These are phyloP conservation scores for Montipora efflorescens DNA, from an alignment of 64 coral and sea anemone species.

Conservation along the genomic window DNA sequence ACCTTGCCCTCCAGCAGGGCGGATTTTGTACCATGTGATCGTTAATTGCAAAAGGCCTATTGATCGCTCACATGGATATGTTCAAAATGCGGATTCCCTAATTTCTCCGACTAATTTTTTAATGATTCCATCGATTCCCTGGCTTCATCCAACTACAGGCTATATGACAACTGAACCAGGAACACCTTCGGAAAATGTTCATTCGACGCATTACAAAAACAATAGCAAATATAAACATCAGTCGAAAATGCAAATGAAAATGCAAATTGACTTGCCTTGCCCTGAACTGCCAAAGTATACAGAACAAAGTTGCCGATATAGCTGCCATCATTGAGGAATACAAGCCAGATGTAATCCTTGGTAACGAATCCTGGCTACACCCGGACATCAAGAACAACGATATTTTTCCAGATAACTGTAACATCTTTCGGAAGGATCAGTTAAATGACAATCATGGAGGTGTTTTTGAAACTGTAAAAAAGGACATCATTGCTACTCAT, in stretches of 20 bases:
- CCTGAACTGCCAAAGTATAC: slow-evolving; percentile 43
- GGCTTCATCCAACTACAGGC: slow-evolving; percentile 29
- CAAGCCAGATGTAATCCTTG: slow-evolving; percentile 63
- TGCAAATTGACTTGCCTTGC: slow-evolving; percentile 35
- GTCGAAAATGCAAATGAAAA: background rate
- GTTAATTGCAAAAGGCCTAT: too few species aligned
- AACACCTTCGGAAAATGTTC: background rate
- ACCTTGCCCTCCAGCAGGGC: too few species aligned
- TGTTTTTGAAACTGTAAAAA: slow-evolving; percentile 56
- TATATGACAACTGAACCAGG: background rate
- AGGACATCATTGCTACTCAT: slow-evolving; percentile 59
- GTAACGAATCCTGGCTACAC: slow-evolving; percentile 60
- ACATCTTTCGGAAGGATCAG: slow-evolving; percentile 54
- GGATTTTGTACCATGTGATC: too few species aligned
- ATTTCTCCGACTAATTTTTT: slow-evolving; percentile 29
- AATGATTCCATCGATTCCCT: slow-evolving; percentile 33
- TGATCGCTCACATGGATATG: background rate
- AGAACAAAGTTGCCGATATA: slow-evolving; percentile 60
- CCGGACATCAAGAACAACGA: slow-evolving; percentile 43
- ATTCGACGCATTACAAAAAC: slow-evolving; percentile 4
- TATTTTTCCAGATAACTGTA: slow-evolving; percentile 52
- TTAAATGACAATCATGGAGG: slow-evolving; percentile 32
- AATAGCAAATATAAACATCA: slow-evolving; percentile 3
- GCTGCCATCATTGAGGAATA: slow-evolving; percentile 52
- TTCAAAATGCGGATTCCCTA: slow-evolving; percentile 30